Base-by-base conservation (phyloP, 2,113 vertebrate genomes). In the Pycnonotus jocosus region DNA sequence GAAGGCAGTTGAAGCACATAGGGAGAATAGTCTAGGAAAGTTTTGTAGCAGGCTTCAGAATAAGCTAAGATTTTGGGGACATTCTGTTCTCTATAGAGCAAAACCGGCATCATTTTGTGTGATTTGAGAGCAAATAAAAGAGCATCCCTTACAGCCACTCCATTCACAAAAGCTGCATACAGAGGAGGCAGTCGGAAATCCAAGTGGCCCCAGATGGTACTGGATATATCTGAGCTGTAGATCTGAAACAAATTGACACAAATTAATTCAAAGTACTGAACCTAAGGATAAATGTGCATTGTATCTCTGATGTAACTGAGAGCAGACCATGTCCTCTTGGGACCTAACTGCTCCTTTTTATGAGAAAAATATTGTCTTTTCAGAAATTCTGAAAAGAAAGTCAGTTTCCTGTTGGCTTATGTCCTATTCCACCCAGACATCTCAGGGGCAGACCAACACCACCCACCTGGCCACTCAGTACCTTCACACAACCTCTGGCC, bases 81-180 rank as follows among this genome's bases (percentile, higher is more conserved):
- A 18, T 81, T 78, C 51, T 94, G 38, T 78, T 91, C 50, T 93
- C 42, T 81, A 44, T 27, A 73, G 72, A 86, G 44, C 23, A 65
- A 90, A 69, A 93, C 88, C n/a, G 38, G 24, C 40, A 86, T 66
- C 21, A 88, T 66, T 81, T 86, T 71, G 24, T 81, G 50, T 96
- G 88, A 88, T 91, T 94, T 90, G 76, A 88, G 64, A 96, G 72
- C 31, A 56, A 78, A 94, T 71, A 84, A 91, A 90, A 93, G 56
- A 95, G 60, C 48, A 38, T 24, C 65, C 30, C 99, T 98, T 98
- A 99, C 99, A 84, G 99, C 99, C 23, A 99, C 97, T 66, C 99
- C 99, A 6, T 99, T 99, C 87, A 99, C 98, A 89, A 99, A 99
- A 54, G 99, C 98, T 84, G 99, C 98, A 22, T 98, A 98, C 35